Evolutionary conservation across 30 jellyfish, hydroid and myxozoan species (phyloP).

Genomic region (Aurelia aurita): DNA sequence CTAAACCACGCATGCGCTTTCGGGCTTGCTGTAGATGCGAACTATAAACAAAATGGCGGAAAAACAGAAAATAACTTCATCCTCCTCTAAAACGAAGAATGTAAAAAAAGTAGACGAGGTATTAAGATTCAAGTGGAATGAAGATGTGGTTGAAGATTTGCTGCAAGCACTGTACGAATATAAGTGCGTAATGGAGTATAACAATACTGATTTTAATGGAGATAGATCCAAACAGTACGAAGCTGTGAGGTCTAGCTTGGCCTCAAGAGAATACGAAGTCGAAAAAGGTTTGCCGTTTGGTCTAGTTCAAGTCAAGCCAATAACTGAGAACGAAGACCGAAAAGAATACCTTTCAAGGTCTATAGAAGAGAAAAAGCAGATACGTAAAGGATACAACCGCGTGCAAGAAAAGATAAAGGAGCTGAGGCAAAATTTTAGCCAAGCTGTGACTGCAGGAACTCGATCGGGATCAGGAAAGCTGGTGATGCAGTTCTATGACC

Average conservation of each 20-base stretch:
- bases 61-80: neutral
- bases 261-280: neutral
- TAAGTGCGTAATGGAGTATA: neutral
- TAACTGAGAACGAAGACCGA: neutral
- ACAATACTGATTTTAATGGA: neutral
- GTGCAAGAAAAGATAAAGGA: constrained; percentile 27
- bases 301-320: neutral
- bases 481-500: constrained; percentile 38
- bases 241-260: neutral
- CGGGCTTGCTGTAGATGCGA: too few relatives aligned
- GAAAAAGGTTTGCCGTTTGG: constrained; percentile 7
- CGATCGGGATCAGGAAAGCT: constrained; percentile 26
- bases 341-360: neutral
- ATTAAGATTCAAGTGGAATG: neutral
- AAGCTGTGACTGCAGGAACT: constrained; percentile 30
- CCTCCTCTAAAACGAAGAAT: neutral
- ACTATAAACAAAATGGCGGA: neutral
- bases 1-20: constrained; percentile 17
- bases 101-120: neutral
- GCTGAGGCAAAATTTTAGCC: constrained; percentile 16
- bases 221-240: neutral
- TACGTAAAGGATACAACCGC: constrained; percentile 8
- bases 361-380: neutral
- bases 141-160: constrained; percentile 5
- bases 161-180: neutral